Conservation (phyloP, 2,113 vertebrate species). For the Hemichromis elongatus region DNA sequence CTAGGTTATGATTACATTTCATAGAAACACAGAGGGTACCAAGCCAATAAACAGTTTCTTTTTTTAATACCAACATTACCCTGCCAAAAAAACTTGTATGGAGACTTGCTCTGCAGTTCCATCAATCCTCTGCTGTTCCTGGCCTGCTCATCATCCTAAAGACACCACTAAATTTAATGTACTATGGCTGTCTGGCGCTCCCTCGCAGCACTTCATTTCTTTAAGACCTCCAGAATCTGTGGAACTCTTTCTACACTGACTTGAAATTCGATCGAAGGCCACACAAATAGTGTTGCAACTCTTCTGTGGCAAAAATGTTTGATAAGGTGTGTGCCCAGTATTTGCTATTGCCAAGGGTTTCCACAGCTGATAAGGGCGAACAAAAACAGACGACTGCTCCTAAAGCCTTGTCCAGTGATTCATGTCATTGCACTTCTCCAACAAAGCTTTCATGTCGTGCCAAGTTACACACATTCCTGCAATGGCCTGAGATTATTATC, state of each 20-base stretch:
- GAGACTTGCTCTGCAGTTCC: conserved; percentile 46
- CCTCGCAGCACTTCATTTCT: not conserved
- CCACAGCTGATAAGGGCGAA: conserved; percentile 4
- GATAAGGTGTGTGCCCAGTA: not conserved
- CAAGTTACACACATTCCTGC: conserved; percentile 56
- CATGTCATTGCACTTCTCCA: conserved; percentile 34
- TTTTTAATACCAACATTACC: conserved; percentile 26
- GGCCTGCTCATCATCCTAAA: conserved; percentile 44
- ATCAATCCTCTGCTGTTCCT: conserved; percentile 32
- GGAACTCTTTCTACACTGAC: not conserved
- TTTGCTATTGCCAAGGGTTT: not conserved
- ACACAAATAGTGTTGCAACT: not conserved
- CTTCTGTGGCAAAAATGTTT: not conserved
- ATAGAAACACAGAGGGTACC: conserved; percentile 43
- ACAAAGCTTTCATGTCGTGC: conserved; percentile 41
- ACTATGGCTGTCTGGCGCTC: not conserved
- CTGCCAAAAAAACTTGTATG: conserved; percentile 55
- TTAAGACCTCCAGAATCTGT: not conserved
- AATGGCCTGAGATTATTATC: conserved; percentile 50
- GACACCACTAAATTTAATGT: conserved; percentile 29
- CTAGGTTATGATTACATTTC: conserved; percentile 61
- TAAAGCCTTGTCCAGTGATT: conserved; percentile 33
- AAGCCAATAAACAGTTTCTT: conserved; percentile 57
- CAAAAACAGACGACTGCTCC: conserved; percentile 39
- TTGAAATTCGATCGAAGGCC: not conserved